Evolutionary conservation across 2,113 vertebrate genomes (phyloP).

Genomic region (Menidia beryllina): DNA sequence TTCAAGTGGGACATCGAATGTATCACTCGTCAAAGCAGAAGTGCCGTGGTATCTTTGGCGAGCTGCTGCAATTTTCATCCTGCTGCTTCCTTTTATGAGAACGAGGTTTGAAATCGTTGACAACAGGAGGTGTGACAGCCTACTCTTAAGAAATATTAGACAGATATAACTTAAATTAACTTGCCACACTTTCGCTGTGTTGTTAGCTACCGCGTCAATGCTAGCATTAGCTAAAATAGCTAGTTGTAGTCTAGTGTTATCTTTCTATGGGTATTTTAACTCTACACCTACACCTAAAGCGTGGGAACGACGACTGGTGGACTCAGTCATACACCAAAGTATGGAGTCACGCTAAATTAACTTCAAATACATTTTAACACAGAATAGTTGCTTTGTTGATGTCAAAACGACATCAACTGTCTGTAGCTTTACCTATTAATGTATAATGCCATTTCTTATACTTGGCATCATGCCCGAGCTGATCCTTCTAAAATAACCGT

Average conservation of each 20-base stretch:
- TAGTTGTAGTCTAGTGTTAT: neutral
- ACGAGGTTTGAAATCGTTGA: neutral
- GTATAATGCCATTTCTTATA: too few relatives aligned
- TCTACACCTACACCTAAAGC: neutral
- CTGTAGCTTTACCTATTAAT: neutral
- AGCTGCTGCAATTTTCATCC: neutral
- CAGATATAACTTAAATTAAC: slow-evolving; percentile 26
- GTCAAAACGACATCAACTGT: neutral
- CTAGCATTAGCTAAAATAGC: slow-evolving; percentile 52
- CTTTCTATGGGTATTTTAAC: neutral
- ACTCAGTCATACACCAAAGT: neutral
- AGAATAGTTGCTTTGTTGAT: neutral
- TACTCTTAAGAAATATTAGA: neutral
- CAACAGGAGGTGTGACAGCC: neutral
- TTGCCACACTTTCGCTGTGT: neutral
- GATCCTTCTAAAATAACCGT: too few relatives aligned
- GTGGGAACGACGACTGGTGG: neutral
- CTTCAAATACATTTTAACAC: neutral
- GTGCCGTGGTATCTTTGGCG: neutral
- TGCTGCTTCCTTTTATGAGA: neutral
- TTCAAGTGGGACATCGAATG: slow-evolving; percentile 8
- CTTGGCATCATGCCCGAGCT: too few relatives aligned
- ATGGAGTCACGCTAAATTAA: neutral
- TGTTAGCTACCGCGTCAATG: slow-evolving; percentile 2
- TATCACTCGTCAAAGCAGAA: neutral